Evolutionary conservation across 2,888 invertebrate species (phyloP), one percentile per base, ranked within the genome.

Genomic region (Brenthis hecate): DNA sequence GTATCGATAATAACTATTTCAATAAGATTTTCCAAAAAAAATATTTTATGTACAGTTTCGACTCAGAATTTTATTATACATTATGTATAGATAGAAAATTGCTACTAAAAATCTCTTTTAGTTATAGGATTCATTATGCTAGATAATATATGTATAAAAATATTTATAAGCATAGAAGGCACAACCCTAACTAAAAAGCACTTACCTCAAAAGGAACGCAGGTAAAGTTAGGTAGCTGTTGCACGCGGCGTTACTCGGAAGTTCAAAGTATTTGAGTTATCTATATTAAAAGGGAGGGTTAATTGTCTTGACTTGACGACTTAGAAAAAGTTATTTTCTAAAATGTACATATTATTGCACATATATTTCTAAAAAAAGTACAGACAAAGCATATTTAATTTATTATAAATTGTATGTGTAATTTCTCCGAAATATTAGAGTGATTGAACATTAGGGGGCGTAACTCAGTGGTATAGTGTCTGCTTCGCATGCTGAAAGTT

Each of bases 401-500:
- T 43, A 43, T 43, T 43, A 43, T 8, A 2, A 43, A 43, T 43
- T 43, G 36, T 11, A 43, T 43, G 11, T 43, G 36, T 43, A 43
- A 43, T 43, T 8, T 11, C 36, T 43, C 11, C 36, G 1, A 43
- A 8, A 43, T 11, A 43, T 43, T 43, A 2, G 3, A 11, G 8
- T 43, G 11, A 43, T 43, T 1, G 8, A 11, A 8, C 11, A 11
- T 11, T 11, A 48, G 90, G 91, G 91, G 91, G 85, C 91, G 90
- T 91, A 91, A 91, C 91, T 91, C 89, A 92, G 91, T 90, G 91
- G 91, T 91, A 91, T 89, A 94, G 94, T 94, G 94, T 94, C 94
- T 94, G 94, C 94, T 94, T 94, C 94, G 94, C 94, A 94, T 94
- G 94, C 94, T 93, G 94, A 94, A 94, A 94, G 94, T 94, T 94